A percentile compares a stretch with the other conserved stretches of the same genome.
These are phyloP conservation scores for Pachypsylla venusta DNA, from an alignment of 1,140 invertebrate species.

Conservation along the genomic window DNA sequence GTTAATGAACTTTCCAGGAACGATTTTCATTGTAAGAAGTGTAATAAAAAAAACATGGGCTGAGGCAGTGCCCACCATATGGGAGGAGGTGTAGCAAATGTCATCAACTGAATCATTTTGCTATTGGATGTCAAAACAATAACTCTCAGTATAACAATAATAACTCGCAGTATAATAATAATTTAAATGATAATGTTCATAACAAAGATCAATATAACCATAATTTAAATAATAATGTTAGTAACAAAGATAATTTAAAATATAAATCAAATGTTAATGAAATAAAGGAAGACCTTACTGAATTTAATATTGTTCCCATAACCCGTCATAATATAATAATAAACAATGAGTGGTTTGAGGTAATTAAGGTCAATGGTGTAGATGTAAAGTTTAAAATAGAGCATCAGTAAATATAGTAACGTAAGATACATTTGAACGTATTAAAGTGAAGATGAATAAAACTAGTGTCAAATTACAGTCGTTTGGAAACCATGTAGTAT, in stretches of 20 bases:
- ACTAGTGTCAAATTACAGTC: not conserved
- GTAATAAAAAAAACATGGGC: not conserved
- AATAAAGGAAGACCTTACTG: too few species aligned
- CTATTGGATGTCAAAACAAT: not conserved
- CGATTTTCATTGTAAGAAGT: not conserved
- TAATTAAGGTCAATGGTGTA: not conserved
- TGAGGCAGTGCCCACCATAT: not conserved
- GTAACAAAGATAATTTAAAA: too few species aligned
- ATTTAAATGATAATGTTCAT: too few species aligned
- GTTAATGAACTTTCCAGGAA: too few species aligned
- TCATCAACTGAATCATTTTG: not conserved
- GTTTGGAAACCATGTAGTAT: not conserved
- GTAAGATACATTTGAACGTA: not conserved
- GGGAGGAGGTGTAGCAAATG: not conserved
- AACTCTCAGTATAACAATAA: too few species aligned
- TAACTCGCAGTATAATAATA: too few species aligned
- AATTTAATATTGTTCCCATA: too few species aligned
- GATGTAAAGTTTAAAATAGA: not conserved
- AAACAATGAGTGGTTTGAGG: not conserved
- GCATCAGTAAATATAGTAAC: not conserved
- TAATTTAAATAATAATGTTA: too few species aligned
- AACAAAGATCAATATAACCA: too few species aligned
- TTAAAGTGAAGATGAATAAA: not conserved
- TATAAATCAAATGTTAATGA: too few species aligned
- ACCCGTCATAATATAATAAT: too few species aligned